Evolutionary conservation across 2,797 vertebrate genomes (phyloP).

Genomic region (Poeciliopsis gracilis): DNA sequence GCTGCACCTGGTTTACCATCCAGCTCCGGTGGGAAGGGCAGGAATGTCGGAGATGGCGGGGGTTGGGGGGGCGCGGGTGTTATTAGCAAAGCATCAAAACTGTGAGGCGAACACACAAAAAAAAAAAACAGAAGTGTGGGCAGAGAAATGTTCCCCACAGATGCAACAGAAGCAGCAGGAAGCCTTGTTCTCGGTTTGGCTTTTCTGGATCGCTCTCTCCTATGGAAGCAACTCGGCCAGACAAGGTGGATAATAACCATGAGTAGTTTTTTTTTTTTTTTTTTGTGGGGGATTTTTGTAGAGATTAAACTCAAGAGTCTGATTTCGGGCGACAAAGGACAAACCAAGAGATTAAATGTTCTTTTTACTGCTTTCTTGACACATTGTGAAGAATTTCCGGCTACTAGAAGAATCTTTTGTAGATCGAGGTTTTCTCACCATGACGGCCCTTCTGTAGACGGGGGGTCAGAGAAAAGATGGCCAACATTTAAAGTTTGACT

Average conservation of each 20-base stretch:
- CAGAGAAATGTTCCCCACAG: constrained; percentile 32
- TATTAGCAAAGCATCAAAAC: constrained; percentile 18
- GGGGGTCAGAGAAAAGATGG: constrained; percentile 17
- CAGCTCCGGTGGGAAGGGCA: constrained; percentile 5
- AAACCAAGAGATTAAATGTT: background rate
- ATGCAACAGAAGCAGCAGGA: constrained; percentile 26
- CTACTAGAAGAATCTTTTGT: background rate
- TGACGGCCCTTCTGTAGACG: background rate
- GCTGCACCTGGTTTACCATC: constrained; percentile 25
- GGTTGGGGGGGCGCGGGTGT: constrained; percentile 4
- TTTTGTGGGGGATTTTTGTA: background rate
- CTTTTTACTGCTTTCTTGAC: background rate
- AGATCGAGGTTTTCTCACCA: background rate
- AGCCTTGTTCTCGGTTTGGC: constrained; percentile 31
- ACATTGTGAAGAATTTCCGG: background rate
- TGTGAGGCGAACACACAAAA: constrained; percentile 25
- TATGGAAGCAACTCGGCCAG: constrained; percentile 12
- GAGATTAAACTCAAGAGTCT: background rate
- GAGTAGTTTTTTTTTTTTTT: too few relatives aligned
- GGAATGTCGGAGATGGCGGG: background rate
- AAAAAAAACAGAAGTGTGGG: background rate
- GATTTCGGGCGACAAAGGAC: background rate
- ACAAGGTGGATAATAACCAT: background rate
- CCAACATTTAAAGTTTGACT: background rate
- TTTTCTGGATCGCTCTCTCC: constrained; percentile 21